Evolutionary conservation across 2,888 invertebrate species (phyloP), one percentile per base, ranked within the genome.

Genomic region (Tachina grossa): DNA sequence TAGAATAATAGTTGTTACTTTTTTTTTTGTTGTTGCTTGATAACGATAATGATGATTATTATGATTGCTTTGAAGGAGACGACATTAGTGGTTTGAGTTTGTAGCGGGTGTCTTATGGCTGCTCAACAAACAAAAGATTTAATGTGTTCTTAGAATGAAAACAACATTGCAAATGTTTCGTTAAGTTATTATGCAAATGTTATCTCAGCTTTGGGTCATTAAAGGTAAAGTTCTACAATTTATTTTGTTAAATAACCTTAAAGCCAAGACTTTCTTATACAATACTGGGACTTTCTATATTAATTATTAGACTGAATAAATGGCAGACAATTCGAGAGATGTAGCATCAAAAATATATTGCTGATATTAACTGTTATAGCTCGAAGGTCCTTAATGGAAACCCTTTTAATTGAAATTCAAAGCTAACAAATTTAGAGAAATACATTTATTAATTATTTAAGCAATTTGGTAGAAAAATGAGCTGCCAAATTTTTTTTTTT

Each of bases 151-250:
- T 39, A 31, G 51, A 41, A 9, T 31, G 43, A 31, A 74, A 66
- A 53, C 31, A 31, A 51, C 31, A 31, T 19, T 19, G 55, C 5
- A 43, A 3, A 45, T 61, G 49, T 31, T 61, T 61, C 9, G 10
- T 51, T 9, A n/a, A 45, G 55, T 76, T 69, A 76, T 71, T 83
- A 77, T 71, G 71, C 71, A 57, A 83, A 77, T 76, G 14, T n/a
- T 53, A 31, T 68, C 14, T 39, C 39, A 31, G 8, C 41, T n/a
- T 55, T 61, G 47, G 16, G 16, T 16, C 11, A 74, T 75, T 61
- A 61, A 68, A 45, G 68, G 31, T 31, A 31, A 31, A 6, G 0
- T 31, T 31, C 6, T 31, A 31, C 31, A 31, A 6, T 81, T 74
- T 59, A 80, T 57, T 74, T 74, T 10, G 16, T 2, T 19, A 55